These are phyloP conservation scores for Enteromius trimaculatus DNA, from an alignment of 2,797 vertebrate genomes.

Conservation along the genomic window DNA sequence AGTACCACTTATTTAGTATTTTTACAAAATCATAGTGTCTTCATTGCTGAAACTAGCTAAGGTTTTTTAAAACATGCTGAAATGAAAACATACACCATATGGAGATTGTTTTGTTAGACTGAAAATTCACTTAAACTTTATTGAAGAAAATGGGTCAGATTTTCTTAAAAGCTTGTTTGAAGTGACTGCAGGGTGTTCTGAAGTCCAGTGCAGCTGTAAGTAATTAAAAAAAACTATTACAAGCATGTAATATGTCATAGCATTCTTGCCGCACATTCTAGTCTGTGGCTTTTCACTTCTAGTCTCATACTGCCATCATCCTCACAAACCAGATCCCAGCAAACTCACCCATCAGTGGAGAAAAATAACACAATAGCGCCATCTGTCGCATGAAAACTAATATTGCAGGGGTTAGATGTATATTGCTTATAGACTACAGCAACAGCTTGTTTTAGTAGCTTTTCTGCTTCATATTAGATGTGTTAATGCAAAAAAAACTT, in stretches of 20 bases:
- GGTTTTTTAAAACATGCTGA: slow-evolving; percentile 5
- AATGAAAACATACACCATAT: slow-evolving; percentile 4
- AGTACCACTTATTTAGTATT: not conserved
- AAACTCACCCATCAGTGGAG: not conserved
- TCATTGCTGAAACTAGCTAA: not conserved
- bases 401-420: slow-evolving; percentile 20
- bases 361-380: slow-evolving; percentile 55
- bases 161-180: slow-evolving; percentile 2
- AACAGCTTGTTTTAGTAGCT: not conserved
- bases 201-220: not conserved
- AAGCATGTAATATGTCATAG: not conserved
- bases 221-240: not conserved
- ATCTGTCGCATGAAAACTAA: slow-evolving; percentile 51
- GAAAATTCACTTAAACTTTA: slow-evolving; percentile 17
- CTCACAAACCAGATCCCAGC: not conserved
- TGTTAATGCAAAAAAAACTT: not conserved
- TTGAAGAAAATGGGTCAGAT: not conserved
- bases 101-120: slow-evolving; percentile 3
- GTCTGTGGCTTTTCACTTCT: not conserved
- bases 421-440: not conserved
- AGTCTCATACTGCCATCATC: slow-evolving; percentile 36
- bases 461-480: not conserved
- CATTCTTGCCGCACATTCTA: not conserved
- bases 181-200: not conserved
- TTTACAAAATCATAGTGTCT: not conserved